Base-by-base conservation (phyloP, 2,888 invertebrate species). In the Sisyra terminalis region DNA sequence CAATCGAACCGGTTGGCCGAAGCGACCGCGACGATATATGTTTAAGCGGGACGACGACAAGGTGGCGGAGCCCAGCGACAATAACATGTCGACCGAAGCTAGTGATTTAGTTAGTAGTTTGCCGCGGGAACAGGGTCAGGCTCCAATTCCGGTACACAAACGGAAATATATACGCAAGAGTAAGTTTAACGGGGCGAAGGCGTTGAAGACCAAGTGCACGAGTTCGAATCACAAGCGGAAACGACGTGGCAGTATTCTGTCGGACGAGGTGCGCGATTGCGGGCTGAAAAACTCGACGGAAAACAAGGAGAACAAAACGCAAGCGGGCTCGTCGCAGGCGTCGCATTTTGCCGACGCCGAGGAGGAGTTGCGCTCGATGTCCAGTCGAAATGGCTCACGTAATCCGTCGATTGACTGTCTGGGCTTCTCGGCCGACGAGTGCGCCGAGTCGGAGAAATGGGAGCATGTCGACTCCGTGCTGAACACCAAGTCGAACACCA, bases 1-100 rank as follows among this genome's bases (percentile, higher is more conserved):
- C 58, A 86, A 86, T 59, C 67, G 75, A 46, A 87, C 87, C 0
- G 87, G 87, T 7, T 87, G 87, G 87, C 87, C 87, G 0, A 67
- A 65, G 56, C 69, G 70, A 53, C 68, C 57, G 54, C 67, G 60
- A 48, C 50, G 53, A 42, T 44, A 49, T 5, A 31, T 46, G n/a
- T 50, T 48, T 9, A 66, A 64, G 48, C 66, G 65, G 42, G 44
- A 40, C 24, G 45, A 45, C 11, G 44, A 43, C 5, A 39, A 46
- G 14, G 46, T 41, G 40, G 16, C 18, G 17, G 40, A 32, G 36
- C 17, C 30, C 29, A 40, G 15, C 17, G 38, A 9, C 18, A 40
- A 29, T 8, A 47, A 42, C 44, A 31, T 18, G 18, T 43, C 43
- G 44, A 45, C 45, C 40, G 42, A 45, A 43, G 42, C 38, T 35